Percentiles rank a stretch among this genome's conserved stretches.
Evolutionary conservation across 2,113 vertebrate species (phyloP).

Genomic region (Nematolebias whitei): DNA sequence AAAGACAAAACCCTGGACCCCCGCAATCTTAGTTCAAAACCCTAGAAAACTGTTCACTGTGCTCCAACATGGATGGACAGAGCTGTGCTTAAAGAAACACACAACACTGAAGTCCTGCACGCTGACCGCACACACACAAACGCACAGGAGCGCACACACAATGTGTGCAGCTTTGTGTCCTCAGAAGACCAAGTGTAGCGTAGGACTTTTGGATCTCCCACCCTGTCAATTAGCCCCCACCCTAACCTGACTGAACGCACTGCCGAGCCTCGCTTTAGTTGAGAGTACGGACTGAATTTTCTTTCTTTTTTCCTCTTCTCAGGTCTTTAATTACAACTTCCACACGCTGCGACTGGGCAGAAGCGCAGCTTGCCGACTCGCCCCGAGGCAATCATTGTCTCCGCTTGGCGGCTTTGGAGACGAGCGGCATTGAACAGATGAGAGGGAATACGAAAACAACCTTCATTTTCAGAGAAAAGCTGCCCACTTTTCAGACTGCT

Average conservation of each 20-base stretch:
- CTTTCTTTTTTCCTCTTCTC: constrained; percentile 57
- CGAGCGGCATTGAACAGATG: constrained; percentile 34
- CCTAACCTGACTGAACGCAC: constrained; percentile 46
- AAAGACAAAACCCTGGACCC: too few species aligned
- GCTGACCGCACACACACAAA: constrained; percentile 25
- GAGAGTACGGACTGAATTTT: constrained; percentile 43
- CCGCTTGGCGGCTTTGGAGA: constrained; percentile 39
- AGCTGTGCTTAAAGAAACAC: constrained; percentile 23
- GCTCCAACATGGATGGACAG: not conserved
- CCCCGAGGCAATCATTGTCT: constrained; percentile 36
- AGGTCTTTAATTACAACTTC: constrained; percentile 75
- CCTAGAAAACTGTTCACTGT: too few species aligned
- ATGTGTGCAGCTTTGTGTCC: constrained; percentile 51
- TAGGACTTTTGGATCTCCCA: constrained; percentile 62
- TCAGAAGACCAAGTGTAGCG: constrained; percentile 52
- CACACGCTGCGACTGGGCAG: constrained; percentile 52
- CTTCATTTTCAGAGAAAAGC: constrained; percentile 45
- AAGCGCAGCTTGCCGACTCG: constrained; percentile 33
- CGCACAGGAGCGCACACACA: constrained; percentile 43
- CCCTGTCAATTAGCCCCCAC: constrained; percentile 68
- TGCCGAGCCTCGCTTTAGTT: constrained; percentile 48
- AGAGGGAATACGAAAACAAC: constrained; percentile 54
- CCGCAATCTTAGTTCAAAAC: too few species aligned
- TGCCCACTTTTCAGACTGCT: not conserved
- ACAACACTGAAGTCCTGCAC: constrained; percentile 14